These are phyloP conservation scores for Pristionchus maxplancki DNA, from an alignment of 2,888 invertebrate species.

Conservation along the genomic window DNA sequence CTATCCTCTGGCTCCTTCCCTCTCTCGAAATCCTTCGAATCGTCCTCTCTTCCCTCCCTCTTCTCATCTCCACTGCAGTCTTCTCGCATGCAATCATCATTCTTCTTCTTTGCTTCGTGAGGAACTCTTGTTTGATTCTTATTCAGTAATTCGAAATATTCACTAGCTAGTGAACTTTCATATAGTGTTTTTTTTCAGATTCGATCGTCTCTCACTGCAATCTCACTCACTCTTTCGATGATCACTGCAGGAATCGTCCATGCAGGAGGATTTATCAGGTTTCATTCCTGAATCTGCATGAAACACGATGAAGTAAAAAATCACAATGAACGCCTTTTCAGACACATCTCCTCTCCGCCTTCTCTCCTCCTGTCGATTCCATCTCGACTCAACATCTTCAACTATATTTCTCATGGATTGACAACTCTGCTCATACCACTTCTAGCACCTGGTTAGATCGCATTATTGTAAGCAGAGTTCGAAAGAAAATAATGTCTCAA, in stretches of 20 bases:
- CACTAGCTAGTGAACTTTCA: too few species aligned
- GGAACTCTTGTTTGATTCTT: background rate
- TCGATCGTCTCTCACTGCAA: conserved; percentile 15
- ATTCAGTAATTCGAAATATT: too few species aligned
- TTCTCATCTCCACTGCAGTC: background rate
- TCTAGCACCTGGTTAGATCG: conserved; percentile 4
- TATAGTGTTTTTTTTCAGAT: background rate
- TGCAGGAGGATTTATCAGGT: conserved; percentile 48
- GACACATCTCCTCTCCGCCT: conserved; percentile 6
- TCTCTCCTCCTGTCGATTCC: conserved; percentile 30
- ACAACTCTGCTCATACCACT: conserved; percentile 36
- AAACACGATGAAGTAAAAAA: background rate
- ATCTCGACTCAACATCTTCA: conserved; percentile 37
- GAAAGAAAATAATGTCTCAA: too few species aligned
- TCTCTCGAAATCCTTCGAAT: background rate
- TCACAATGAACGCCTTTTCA: background rate
- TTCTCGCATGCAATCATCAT: conserved; percentile 8
- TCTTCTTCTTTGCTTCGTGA: background rate
- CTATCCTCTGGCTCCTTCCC: background rate
- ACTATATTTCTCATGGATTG: conserved; percentile 43
- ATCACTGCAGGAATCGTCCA: background rate
- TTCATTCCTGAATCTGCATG: background rate
- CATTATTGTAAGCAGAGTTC: too few species aligned
- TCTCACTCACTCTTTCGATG: background rate
- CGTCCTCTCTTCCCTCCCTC: background rate